Percentiles rank a stretch among this genome's conserved stretches.
Evolutionary conservation across 1,140 invertebrate species (phyloP).

Genomic region (Oscheius sp.): DNA sequence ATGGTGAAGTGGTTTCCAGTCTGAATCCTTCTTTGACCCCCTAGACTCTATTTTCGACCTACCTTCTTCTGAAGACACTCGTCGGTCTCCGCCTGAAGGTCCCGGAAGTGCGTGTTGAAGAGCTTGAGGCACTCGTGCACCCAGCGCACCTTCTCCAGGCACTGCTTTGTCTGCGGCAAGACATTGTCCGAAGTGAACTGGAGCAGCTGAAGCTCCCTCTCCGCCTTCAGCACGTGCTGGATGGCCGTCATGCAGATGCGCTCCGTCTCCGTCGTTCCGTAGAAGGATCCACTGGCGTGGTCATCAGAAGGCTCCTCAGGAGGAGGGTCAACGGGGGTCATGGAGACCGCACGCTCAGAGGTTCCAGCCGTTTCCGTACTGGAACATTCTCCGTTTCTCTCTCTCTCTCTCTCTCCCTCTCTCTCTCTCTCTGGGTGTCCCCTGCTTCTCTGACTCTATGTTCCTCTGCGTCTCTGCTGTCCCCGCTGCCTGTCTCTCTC

Average conservation of each 20-base stretch:
- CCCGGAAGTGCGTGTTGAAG: background rate
- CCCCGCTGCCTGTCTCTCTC: too few relatives aligned
- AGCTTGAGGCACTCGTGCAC: constrained; percentile 1
- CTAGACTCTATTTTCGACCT: too few relatives aligned
- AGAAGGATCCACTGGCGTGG: background rate
- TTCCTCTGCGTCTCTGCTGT: too few relatives aligned
- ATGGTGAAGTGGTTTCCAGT: background rate
- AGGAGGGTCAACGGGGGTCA: too few relatives aligned
- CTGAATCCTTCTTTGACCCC: too few relatives aligned
- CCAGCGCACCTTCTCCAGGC: constrained; percentile 20
- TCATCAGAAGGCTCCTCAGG: too few relatives aligned
- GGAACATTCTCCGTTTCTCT: background rate
- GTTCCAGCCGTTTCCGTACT: background rate
- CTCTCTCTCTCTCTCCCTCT: background rate
- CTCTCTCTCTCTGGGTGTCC: background rate
- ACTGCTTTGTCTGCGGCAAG: background rate
- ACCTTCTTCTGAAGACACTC: background rate
- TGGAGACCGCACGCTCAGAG: background rate
- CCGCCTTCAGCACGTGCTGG: background rate
- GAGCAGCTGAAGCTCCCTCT: background rate
- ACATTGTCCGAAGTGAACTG: background rate
- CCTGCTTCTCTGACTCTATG: too few relatives aligned
- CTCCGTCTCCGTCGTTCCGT: background rate
- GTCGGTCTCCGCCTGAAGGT: background rate
- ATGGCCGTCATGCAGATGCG: background rate